Percentiles rank a stretch among this genome's conserved stretches.
Evolutionary conservation across 2,797 vertebrate genomes (phyloP).

Genomic region (Pangasius djambal): DNA sequence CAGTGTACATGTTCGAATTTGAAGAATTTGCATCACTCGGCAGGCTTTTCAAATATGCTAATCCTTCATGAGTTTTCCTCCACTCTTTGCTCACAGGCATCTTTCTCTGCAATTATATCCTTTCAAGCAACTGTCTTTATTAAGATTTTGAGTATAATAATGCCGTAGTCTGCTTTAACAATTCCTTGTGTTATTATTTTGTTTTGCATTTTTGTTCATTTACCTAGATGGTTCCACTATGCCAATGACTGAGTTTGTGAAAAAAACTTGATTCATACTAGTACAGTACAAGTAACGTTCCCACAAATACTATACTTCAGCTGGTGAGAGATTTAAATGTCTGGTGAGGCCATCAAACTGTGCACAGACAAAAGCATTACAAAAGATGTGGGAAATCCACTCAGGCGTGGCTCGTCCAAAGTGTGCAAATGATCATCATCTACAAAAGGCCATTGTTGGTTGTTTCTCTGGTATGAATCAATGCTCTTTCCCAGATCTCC

Average conservation of each 20-base stretch:
- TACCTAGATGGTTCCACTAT: not conserved
- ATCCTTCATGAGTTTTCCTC: not conserved
- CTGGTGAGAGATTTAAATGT: not conserved
- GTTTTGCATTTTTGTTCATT: not conserved
- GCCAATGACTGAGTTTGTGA: not conserved
- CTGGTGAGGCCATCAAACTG: slow-evolving; percentile 15
- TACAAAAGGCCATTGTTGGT: slow-evolving; percentile 55
- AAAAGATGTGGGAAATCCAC: slow-evolving; percentile 32
- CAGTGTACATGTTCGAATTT: slow-evolving; percentile 15
- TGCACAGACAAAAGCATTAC: slow-evolving; percentile 34
- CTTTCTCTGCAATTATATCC: slow-evolving; percentile 43
- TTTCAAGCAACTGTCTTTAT: slow-evolving; percentile 45
- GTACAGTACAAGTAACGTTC: not conserved
- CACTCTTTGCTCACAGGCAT: slow-evolving; percentile 28
- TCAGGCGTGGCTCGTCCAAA: slow-evolving; percentile 39
- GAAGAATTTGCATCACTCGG: slow-evolving; percentile 42
- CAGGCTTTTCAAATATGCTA: not conserved
- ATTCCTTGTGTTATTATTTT: not conserved
- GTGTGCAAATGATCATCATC: slow-evolving; percentile 49
- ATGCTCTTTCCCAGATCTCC: slow-evolving; percentile 50
- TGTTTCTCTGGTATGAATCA: slow-evolving; percentile 53
- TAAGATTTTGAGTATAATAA: slow-evolving; percentile 36
- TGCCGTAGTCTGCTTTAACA: not conserved
- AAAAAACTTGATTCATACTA: not conserved
- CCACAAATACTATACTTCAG: slow-evolving; percentile 1